Base-by-base conservation (phyloP, 2,797 vertebrate species). In the Coregonus ussuriensis region DNA sequence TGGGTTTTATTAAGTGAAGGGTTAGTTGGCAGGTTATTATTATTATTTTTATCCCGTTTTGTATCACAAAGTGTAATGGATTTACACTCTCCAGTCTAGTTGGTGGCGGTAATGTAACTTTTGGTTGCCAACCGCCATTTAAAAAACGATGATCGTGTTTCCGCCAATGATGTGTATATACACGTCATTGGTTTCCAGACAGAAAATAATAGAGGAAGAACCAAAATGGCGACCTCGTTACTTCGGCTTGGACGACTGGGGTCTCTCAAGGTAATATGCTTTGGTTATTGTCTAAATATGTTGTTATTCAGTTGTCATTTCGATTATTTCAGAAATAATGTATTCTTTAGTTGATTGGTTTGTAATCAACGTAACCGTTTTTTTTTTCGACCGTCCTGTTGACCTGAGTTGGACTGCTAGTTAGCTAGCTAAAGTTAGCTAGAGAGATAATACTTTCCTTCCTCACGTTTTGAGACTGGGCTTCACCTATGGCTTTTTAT, bases 211-310 rank as follows among this genome's bases (percentile, higher is more conserved):
- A 88, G 14, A 16, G 51, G 65, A 11, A 71, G 78, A 76, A 88
- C 89, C 79, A 91, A 82, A 71, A 95, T 95, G 94, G 92, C 94
- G 88, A 78, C 91, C 25, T 92, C 88, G 81, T 25, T 95, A 72
- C 81, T 94, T 3, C 90, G 92, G 21, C 65, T 93, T 79, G 90
- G 92, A 80, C 93, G 92, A 86, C 71, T 88, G 16, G 77, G 85
- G 51, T 76, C 89, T 81, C 76, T 94, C 78, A 94, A 95, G 94
- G 94, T 95, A 94, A 94, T 0, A 72, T 7, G 2, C 4, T 0
- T 1, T 15, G 0, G 15, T 6, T 11, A 3, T 4, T 4, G 14
- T 56, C 3, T 0, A 16, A 0, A 41, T 1, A 0, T 9, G 21
- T 31, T 9, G 9, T 13, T 14, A 18, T 53, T 75, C 6, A 6